Percentiles rank a stretch among this genome's conserved stretches.
phyloP scores from a whole-genome alignment of 2,797 vertebrate genomes.

The Channallabes apus region DNA sequence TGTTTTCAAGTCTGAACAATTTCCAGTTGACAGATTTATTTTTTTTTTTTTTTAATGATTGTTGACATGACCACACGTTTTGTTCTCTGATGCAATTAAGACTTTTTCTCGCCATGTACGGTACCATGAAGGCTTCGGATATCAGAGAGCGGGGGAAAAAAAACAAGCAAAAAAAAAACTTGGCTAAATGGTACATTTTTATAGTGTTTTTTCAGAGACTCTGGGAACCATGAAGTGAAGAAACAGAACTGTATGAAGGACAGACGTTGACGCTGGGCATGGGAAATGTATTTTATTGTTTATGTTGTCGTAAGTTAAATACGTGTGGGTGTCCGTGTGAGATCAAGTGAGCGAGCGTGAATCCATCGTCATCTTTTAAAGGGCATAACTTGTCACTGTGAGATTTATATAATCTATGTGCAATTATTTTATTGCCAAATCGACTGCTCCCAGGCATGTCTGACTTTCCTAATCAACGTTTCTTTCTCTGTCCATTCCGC shows the following conservation, averaged over 20 bases:
- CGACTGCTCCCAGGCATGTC: constrained; percentile 58
- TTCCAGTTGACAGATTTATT: constrained; percentile 41
- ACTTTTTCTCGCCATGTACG: constrained; percentile 47
- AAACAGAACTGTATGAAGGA: constrained; percentile 60
- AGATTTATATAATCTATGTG: constrained; percentile 73
- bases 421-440: constrained; percentile 75
- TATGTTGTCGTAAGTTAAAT: constrained; percentile 57
- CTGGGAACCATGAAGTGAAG: constrained; percentile 61
- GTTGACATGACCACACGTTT: constrained; percentile 62
- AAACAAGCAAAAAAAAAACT: constrained; percentile 6
- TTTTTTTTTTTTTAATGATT: constrained; percentile 41
- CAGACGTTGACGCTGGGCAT: constrained; percentile 56
- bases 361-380: constrained; percentile 66
- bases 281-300: constrained; percentile 64
- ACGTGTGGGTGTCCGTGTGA: constrained; percentile 10
- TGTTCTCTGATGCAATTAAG: constrained; percentile 56
- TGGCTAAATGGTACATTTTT: constrained; percentile 47
- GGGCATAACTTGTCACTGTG: constrained; percentile 79
- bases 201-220: constrained; percentile 51
- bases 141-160: constrained; percentile 26
- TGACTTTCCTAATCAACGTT: constrained; percentile 35
- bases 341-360: constrained; percentile 42
- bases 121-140: constrained; percentile 54
- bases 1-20: constrained; percentile 54
- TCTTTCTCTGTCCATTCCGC: constrained; percentile 39